Percentiles rank a stretch among this genome's conserved stretches.
Evolutionary conservation across 2,797 vertebrate species (phyloP).

Genomic region (Lophotriccus pileatus): DNA sequence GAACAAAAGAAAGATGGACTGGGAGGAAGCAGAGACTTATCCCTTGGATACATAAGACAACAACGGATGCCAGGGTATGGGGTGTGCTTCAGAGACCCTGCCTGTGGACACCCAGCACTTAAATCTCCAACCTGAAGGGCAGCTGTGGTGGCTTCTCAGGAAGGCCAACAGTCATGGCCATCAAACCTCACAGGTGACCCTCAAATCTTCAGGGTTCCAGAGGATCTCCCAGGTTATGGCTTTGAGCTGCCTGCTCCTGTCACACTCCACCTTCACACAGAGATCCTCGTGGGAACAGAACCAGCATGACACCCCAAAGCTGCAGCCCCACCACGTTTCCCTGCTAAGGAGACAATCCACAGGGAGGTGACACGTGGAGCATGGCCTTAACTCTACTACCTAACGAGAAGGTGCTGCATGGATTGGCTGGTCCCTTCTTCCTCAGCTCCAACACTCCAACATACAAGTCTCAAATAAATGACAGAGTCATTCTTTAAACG

Average conservation of each 20-base stretch:
- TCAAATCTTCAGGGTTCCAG: not conserved
- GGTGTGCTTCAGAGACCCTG: not conserved
- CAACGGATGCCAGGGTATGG: fast-evolving
- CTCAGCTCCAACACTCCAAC: not conserved
- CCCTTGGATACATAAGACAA: not conserved
- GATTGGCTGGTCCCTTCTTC: not conserved
- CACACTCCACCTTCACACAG: not conserved
- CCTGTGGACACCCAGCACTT: not conserved
- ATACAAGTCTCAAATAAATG: not conserved
- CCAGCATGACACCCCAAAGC: fast-evolving
- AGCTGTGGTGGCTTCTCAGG: not conserved
- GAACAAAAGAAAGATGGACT: not conserved
- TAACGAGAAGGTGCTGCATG: not conserved
- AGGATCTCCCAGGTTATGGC: not conserved
- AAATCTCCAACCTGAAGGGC: not conserved
- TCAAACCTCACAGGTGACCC: not conserved
- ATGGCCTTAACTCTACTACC: not conserved
- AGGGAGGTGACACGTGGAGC: not conserved
- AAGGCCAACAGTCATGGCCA: not conserved
- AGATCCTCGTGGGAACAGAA: fast-evolving
- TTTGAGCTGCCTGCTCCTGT: not conserved
- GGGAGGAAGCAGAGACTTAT: not conserved
- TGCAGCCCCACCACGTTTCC: not conserved
- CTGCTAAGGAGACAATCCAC: not conserved
- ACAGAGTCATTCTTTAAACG: not conserved